Conservation (phyloP, 2,113 vertebrate species). For the Melanerpes aurifrons region DNA sequence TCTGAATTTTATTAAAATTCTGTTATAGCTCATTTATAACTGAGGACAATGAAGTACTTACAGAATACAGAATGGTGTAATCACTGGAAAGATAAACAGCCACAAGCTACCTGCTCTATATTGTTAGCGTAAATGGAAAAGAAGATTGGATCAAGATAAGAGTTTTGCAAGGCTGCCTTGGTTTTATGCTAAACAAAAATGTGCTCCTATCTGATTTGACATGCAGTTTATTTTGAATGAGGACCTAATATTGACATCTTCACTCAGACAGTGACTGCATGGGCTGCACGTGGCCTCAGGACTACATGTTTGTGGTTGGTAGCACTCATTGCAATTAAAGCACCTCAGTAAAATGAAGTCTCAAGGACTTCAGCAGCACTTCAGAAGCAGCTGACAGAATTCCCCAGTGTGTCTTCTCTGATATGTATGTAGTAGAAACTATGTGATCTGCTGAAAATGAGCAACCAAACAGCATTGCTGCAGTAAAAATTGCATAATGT, state of each 20-base stretch:
- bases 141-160: slow-evolving; percentile 32
- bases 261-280: not conserved
- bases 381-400: not conserved
- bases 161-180: not conserved
- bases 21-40: slow-evolving; percentile 49
- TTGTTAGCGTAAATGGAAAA: slow-evolving; percentile 50
- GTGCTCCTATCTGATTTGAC: not conserved
- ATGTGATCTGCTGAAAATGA: not conserved
- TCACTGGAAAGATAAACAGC: slow-evolving; percentile 42
- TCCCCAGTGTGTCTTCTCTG: not conserved
- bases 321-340: not conserved
- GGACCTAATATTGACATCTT: not conserved
- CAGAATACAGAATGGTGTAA: slow-evolving; percentile 13
- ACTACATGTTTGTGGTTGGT: not conserved
- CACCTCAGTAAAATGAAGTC: not conserved
- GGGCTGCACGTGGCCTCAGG: not conserved
- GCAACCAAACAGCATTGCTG: not conserved
- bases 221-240: not conserved
- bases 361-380: not conserved
- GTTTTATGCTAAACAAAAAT: not conserved
- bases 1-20: slow-evolving; percentile 53
- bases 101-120: slow-evolving; percentile 17
- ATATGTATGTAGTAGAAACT: not conserved
- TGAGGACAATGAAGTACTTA: slow-evolving; percentile 26
- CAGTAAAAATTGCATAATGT: not conserved